These are phyloP conservation scores for Cosmopolites sordidus DNA, from an alignment of 2,888 invertebrate species.

Conservation along the genomic window DNA sequence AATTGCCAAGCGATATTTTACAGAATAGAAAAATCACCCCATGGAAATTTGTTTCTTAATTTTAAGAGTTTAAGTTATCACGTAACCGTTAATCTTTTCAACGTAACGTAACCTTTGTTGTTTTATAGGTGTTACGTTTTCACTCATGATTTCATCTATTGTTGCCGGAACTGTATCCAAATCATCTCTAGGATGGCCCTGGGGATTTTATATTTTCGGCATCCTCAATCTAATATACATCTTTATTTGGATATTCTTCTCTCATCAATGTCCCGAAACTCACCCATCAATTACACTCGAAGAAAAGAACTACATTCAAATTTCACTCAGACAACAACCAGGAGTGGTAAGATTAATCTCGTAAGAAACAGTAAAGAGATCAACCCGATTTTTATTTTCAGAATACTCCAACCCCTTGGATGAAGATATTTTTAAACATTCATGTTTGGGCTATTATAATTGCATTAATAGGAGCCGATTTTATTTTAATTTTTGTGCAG, in stretches of 20 bases:
- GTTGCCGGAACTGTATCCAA: slow-evolving; percentile 13
- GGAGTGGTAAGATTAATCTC: slow-evolving; percentile 4
- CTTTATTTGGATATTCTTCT: slow-evolving; percentile 6
- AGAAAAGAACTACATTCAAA: slow-evolving; percentile 17
- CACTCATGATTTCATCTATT: slow-evolving; percentile 8
- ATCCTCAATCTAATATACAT: slow-evolving; percentile 6
- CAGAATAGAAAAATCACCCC: too few species aligned
- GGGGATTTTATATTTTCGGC: slow-evolving; percentile 15
- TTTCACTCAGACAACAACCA: slow-evolving; percentile 9
- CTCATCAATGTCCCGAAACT: slow-evolving; percentile 4
- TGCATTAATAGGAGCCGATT: slow-evolving; percentile 6
- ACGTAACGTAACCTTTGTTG: neutral
- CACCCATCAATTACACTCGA: slow-evolving; percentile 14
- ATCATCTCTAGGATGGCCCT: slow-evolving; percentile 17
- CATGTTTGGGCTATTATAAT: slow-evolving; percentile 15
- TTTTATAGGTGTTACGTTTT: slow-evolving; percentile 7
- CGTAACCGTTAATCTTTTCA: too few species aligned
- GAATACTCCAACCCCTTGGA: slow-evolving; percentile 20
- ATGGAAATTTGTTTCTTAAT: too few species aligned
- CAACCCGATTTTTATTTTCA: slow-evolving; percentile 8
- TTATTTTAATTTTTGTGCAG: slow-evolving; percentile 11
- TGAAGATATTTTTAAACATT: slow-evolving; percentile 10
- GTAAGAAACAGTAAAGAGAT: too few species aligned
- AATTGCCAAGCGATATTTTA: too few species aligned
- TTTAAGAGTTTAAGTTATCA: too few species aligned